Evolutionary conservation across 2,888 invertebrate species (phyloP).

Genomic region (Drosophila histrio): DNA sequence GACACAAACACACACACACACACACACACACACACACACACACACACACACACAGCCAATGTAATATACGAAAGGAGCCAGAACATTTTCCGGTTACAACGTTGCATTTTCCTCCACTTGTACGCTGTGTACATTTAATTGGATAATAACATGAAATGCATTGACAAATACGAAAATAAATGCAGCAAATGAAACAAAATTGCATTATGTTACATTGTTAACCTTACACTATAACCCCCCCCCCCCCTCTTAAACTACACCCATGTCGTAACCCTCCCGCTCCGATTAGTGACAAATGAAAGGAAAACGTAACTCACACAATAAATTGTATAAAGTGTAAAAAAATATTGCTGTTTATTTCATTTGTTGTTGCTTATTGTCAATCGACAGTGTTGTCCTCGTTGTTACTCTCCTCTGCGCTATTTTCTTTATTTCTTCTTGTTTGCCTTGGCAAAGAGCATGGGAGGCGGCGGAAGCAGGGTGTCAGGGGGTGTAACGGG

Average conservation of each 20-base stretch:
- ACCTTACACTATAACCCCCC: neutral
- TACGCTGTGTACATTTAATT: constrained; percentile 24
- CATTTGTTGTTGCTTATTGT: constrained; percentile 64
- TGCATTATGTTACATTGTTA: constrained; percentile 36
- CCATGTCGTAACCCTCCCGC: neutral
- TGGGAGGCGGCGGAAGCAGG: neutral
- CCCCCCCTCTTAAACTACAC: neutral
- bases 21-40: neutral
- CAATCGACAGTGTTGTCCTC: constrained; percentile 31
- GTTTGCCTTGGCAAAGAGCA: neutral
- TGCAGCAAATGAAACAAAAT: constrained; percentile 37
- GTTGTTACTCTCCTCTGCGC: neutral
- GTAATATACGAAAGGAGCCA: neutral
- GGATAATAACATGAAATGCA: constrained; percentile 36
- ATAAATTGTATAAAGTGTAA: constrained; percentile 57
- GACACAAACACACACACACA: neutral
- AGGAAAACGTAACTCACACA: constrained; percentile 46
- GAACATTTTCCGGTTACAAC: neutral
- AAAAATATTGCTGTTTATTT: constrained; percentile 59
- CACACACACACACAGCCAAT: neutral
- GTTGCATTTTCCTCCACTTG: neutral
- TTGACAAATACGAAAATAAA: constrained; percentile 20
- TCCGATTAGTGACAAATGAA: constrained; percentile 33
- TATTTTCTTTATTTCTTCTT: neutral
- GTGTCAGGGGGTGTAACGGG: neutral